A percentile compares a stretch with the other conserved stretches of the same genome.
These are phyloP conservation scores for Drosophila multiciliata DNA, from an alignment of 2,888 invertebrate species.

Conservation along the genomic window DNA sequence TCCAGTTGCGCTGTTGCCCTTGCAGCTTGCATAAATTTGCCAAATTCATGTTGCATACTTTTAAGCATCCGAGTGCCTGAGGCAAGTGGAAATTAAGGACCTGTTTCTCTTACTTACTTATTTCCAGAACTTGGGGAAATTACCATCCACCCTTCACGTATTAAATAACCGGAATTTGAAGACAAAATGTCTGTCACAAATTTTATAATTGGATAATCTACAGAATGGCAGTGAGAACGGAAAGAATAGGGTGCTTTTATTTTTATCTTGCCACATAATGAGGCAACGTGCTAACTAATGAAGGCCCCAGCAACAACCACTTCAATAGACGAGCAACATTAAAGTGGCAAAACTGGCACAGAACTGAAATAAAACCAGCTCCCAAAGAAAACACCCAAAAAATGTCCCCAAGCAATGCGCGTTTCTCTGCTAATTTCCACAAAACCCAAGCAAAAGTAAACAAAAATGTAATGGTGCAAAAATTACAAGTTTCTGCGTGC, in stretches of 20 bases:
- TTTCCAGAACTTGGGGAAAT: slow-evolving; percentile 1
- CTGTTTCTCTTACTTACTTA: slow-evolving; percentile 5
- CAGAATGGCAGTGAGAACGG: slow-evolving; percentile 21
- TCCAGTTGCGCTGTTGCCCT: slow-evolving; percentile 25
- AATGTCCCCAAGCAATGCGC: slow-evolving; percentile 61
- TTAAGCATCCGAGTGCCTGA: slow-evolving; percentile 10
- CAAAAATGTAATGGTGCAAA: slow-evolving; percentile 27
- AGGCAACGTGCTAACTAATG: slow-evolving; percentile 59
- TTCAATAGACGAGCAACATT: slow-evolving; percentile 37
- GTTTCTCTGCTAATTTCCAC: slow-evolving; percentile 64
- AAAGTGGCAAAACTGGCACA: slow-evolving; percentile 70
- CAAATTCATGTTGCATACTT: slow-evolving; percentile 35
- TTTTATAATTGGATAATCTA: slow-evolving; percentile 67
- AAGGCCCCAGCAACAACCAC: slow-evolving; percentile 34
- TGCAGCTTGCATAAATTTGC: slow-evolving; percentile 54
- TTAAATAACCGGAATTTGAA: slow-evolving; percentile 15
- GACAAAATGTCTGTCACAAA: slow-evolving; percentile 24
- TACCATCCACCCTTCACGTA: background rate
- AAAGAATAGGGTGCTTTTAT: slow-evolving; percentile 37
- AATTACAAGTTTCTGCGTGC: slow-evolving; percentile 47
- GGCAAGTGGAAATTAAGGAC: slow-evolving; percentile 2
- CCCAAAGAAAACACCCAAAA: slow-evolving; percentile 28
- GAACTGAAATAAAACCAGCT: slow-evolving; percentile 37
- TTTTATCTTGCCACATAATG: slow-evolving; percentile 61
- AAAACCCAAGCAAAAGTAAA: slow-evolving; percentile 15